Base-by-base conservation (phyloP, 2,888 invertebrate species). In the Pammene aurita region DNA sequence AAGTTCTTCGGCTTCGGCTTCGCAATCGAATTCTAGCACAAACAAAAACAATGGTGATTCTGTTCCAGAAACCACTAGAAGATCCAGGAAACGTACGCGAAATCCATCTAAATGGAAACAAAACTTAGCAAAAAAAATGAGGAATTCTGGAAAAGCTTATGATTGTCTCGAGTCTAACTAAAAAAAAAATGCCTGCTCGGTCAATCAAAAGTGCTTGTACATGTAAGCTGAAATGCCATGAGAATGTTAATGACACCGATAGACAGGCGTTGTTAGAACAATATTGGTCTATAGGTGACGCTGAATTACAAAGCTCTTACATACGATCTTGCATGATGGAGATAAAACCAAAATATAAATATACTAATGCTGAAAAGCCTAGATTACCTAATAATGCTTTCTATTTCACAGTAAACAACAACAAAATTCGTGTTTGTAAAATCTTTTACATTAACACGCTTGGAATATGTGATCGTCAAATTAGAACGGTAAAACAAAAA, bases 341-440 rank as follows among this genome's bases (percentile, higher is more conserved):
- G 6, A 26, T 66, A 26, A 41, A 52, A 7, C 60, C 66, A 0
- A 60, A 66, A 38, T 58, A 58, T 11, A 41, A 16, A n/a, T 66
- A 66, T 13, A 60, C 50, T 2, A 58, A 50, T 42, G 42, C 66
- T 11, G 52, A 26, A 50, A 66, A n/a, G n/a, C n/a, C n/a, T 14
- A 9, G 63, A 63, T 7, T 11, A 7, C 18, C 35, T 2, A 66
- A 66, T 26, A 58, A 60, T 13, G 66, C 58, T 4, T 66, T 52
- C 60, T 52, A 66, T n/a, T 66, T 66, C 14, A 66, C 14, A 14
- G 66, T 66, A 2, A 54, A 66, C 11, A 18, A 14, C 16, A 34
- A 34, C 0, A 70, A 61, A 65, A 67, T 73, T 16, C 66, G 72
- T 54, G 74, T 74, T 18, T 75, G 74, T 52, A 75, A 73, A 48